A percentile compares a stretch with the other conserved stretches of the same genome.
These are phyloP conservation scores for Xestia sexstrigata DNA, from an alignment of 2,888 invertebrate species.

Conservation along the genomic window DNA sequence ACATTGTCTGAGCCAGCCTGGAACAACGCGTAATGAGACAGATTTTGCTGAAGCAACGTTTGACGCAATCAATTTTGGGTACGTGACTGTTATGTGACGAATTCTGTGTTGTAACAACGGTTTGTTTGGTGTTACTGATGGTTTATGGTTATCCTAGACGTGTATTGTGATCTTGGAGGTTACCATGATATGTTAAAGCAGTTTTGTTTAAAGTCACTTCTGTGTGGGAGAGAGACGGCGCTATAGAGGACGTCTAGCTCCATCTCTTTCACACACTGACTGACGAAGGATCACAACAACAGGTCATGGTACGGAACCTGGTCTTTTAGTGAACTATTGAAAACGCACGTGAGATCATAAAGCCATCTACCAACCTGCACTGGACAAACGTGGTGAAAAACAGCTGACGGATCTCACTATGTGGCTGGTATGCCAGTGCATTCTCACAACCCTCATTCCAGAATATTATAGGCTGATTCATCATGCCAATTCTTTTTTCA, in stretches of 20 bases:
- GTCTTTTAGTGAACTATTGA: not conserved
- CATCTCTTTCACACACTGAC: not conserved
- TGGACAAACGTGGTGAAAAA: no score
- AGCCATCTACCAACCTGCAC: not conserved
- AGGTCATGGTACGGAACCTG: not conserved
- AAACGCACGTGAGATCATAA: not conserved
- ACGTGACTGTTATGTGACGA: slow-evolving; percentile 28
- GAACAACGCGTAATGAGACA: slow-evolving; percentile 46
- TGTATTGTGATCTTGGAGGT: not conserved
- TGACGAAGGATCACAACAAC: not conserved
- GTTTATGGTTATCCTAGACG: not conserved
- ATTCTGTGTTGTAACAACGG: not conserved
- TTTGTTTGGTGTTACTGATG: slow-evolving; percentile 2
- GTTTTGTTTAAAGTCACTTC: not conserved
- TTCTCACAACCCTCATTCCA: no score
- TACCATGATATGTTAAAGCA: not conserved
- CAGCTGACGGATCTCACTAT: no score
- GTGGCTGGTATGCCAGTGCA: no score
- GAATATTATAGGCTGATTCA: no score
- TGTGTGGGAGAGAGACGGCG: not conserved
- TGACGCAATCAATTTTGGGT: slow-evolving; percentile 51
- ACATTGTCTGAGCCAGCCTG: slow-evolving; percentile 46
- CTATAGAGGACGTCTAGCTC: not conserved
- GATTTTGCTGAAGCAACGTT: slow-evolving; percentile 34
- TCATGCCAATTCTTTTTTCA: no score